Conservation (phyloP, 2,797 vertebrate genomes). For the Potorous gilbertii region DNA sequence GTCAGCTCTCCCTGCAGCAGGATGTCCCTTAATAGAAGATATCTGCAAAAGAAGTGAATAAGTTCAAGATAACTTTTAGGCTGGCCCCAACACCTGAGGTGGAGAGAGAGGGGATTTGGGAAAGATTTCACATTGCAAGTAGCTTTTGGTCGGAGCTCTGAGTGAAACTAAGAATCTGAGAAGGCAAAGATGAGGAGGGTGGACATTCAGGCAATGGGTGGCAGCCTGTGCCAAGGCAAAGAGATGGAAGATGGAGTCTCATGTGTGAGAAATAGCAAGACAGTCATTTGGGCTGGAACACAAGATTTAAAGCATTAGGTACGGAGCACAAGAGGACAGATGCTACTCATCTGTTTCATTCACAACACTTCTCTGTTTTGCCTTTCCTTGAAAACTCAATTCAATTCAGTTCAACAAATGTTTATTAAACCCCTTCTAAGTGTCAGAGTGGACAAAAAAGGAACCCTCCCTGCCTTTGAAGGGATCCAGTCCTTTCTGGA, state of each 20-base stretch:
- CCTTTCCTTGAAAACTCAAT: background rate
- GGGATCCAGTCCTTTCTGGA: background rate
- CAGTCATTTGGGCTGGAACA: background rate
- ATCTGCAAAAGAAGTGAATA: background rate
- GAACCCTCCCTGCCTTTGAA: background rate
- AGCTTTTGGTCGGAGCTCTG: background rate
- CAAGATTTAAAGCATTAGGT: background rate
- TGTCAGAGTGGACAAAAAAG: background rate
- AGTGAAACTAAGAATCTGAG: background rate
- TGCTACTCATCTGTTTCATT: background rate
- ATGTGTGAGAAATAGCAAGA: no score
- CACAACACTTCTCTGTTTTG: background rate
- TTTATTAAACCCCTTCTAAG: background rate
- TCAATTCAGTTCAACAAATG: background rate
- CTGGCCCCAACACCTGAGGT: background rate
- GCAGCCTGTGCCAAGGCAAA: background rate
- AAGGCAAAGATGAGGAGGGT: background rate
- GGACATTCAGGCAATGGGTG: background rate
- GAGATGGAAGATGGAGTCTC: background rate
- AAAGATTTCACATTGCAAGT: background rate
- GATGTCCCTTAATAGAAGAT: background rate
- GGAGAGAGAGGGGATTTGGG: background rate
- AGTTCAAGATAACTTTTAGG: conserved; percentile 16
- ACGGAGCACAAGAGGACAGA: background rate
- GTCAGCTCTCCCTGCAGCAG: background rate